Conservation (phyloP, 1,140 invertebrate species). For the Laodelphax striatellus region DNA sequence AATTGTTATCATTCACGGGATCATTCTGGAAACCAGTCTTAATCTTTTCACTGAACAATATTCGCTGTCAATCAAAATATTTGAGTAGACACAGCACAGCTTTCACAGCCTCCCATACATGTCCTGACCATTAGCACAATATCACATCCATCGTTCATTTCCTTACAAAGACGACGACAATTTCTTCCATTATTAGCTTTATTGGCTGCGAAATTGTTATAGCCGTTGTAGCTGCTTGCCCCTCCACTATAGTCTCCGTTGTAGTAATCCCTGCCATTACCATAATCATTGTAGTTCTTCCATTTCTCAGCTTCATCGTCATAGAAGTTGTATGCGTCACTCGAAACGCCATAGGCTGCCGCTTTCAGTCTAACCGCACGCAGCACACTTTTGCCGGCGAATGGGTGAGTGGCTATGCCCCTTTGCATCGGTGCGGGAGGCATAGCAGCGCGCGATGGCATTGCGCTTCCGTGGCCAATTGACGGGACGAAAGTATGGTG, state of each 20-base stretch:
- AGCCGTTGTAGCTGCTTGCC: background rate
- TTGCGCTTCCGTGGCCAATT: constrained; percentile 24
- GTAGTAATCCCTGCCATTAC: background rate
- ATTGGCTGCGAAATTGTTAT: too few relatives aligned
- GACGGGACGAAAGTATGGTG: constrained; percentile 15
- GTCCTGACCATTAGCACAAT: background rate
- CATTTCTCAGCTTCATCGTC: constrained; percentile 3
- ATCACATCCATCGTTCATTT: too few relatives aligned
- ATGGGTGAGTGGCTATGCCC: constrained; percentile 12
- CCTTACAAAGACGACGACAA: too few relatives aligned
- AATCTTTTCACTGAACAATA: too few relatives aligned
- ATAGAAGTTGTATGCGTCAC: constrained; percentile 6
- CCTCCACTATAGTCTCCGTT: constrained; percentile 5
- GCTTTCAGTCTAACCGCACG: constrained; percentile 64
- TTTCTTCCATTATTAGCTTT: too few relatives aligned
- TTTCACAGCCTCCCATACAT: too few relatives aligned
- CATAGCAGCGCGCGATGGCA: too few relatives aligned
- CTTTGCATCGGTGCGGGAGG: background rate
- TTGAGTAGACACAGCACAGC: too few relatives aligned
- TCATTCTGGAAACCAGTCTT: too few relatives aligned
- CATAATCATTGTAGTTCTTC: constrained; percentile 9
- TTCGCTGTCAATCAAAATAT: too few relatives aligned
- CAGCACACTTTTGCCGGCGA: constrained; percentile 52
- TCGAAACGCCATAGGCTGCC: constrained; percentile 48
- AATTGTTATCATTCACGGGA: too few relatives aligned